A percentile compares a stretch with the other conserved stretches of the same genome.
These are phyloP conservation scores for Hyposmocoma kahamanoa DNA, from an alignment of 1,140 invertebrate genomes.

Conservation along the genomic window DNA sequence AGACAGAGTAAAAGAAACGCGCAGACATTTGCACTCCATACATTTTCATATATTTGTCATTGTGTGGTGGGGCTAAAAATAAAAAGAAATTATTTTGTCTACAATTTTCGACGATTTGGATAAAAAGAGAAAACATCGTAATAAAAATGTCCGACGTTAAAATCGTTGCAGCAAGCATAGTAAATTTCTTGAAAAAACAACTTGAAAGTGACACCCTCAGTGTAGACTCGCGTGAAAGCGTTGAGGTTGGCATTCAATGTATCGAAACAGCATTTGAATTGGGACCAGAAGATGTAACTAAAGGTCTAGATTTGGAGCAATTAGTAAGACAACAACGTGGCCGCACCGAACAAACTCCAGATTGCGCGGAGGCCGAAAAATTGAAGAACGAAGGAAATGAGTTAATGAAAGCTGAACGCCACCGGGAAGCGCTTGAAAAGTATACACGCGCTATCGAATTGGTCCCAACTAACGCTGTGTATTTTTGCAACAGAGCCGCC, in stretches of 20 bases:
- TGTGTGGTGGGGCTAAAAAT: no score
- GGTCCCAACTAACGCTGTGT: slow-evolving; percentile 92
- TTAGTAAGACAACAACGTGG: slow-evolving; percentile 44
- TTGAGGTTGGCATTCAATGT: slow-evolving; percentile 88
- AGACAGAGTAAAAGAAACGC: no score
- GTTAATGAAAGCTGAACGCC: slow-evolving; percentile 87
- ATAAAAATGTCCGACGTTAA: slow-evolving; percentile 62
- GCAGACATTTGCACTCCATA: no score
- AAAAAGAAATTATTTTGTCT: no score
- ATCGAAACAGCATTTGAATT: slow-evolving; percentile 87
- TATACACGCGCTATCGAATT: slow-evolving; percentile 91
- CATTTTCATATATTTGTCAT: no score
- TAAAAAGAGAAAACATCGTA: no score
- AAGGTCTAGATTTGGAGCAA: slow-evolving; percentile 67
- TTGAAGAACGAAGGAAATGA: slow-evolving; percentile 91
- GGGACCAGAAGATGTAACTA: slow-evolving; percentile 66
- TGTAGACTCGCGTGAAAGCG: slow-evolving; percentile 83
- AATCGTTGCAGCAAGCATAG: slow-evolving; percentile 61
- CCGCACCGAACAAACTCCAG: slow-evolving; percentile 10
- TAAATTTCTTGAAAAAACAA: slow-evolving; percentile 61
- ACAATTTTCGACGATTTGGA: no score
- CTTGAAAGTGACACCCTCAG: slow-evolving; percentile 51
- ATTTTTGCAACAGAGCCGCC: slow-evolving; percentile 95
- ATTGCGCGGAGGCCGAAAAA: slow-evolving; percentile 78
- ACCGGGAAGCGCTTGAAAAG: slow-evolving; percentile 84